Percentiles rank a stretch among this genome's conserved stretches.
phyloP scores from a whole-genome alignment of 2,888 invertebrate species.

The Eupithecia exiguata region DNA sequence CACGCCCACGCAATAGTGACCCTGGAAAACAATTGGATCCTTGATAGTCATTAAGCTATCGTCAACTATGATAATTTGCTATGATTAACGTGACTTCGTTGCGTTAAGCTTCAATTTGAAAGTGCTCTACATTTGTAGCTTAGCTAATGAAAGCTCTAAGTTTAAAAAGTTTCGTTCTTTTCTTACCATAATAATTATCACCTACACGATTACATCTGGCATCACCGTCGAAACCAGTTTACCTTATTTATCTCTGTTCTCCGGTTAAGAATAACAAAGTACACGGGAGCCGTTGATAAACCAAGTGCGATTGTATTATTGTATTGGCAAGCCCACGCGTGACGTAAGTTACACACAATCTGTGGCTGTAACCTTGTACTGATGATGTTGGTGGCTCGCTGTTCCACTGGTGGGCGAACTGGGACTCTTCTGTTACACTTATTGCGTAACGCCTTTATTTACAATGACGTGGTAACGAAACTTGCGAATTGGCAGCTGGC shows the following conservation, averaged over 20 bases:
- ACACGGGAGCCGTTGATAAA: conserved; percentile 38
- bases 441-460: conserved; percentile 70
- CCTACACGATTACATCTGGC: not conserved
- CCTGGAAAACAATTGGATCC: conserved; percentile 57
- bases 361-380: conserved; percentile 68
- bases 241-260: not conserved
- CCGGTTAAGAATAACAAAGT: conserved; percentile 18
- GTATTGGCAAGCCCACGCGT: conserved; percentile 68
- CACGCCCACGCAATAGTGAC: conserved; percentile 39
- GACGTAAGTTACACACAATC: conserved; percentile 33
- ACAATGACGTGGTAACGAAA: conserved; percentile 41
- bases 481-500: conserved; percentile 8
- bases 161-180: not conserved
- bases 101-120: not conserved
- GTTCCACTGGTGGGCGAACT: conserved; percentile 65
- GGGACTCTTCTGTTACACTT: conserved; percentile 64
- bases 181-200: not conserved
- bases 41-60: conserved; percentile 49
- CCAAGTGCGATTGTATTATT: conserved; percentile 47
- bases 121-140: not conserved
- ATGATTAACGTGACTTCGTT: not conserved
- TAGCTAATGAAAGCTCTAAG: not conserved
- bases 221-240: not conserved
- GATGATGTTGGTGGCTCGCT: conserved; percentile 67
- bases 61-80: conserved; percentile 5